Evolutionary conservation across 2,113 vertebrate species (phyloP), one percentile per base, ranked within the genome.

Genomic region (Merops nubicus): DNA sequence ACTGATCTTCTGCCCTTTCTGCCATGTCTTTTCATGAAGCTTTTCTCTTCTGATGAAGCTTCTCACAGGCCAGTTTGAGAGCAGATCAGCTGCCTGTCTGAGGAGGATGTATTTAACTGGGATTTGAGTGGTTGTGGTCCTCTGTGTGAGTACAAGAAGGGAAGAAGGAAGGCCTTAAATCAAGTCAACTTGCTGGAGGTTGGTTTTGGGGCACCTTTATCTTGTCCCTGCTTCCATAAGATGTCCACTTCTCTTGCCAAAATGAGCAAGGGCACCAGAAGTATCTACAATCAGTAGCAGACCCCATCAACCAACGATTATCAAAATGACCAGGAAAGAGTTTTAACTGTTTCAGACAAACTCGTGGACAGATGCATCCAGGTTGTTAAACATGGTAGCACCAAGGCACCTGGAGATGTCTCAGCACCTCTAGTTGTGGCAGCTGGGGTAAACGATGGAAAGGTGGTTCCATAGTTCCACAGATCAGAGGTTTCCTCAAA

Each of bases 11-110:
- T 20, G 8, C 4, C 19, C 7, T 78, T 22, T 31, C 9, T 78
- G 36, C 4, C 28, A 1, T 6, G 12, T 19, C 3, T 77, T 88
- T 63, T 50, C 40, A 19, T 15, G 11, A 40, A 70, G 16, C 2
- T 3, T 0, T 3, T 25, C 2, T 8, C 31, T 79, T 84, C 0
- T 0, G 47, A 22, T 20, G 12, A 29, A 38, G 28, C 12, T 45
- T 60, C 23, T 33, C 64, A 18, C 40, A 43, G 15, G n/a, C 12
- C 43, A 28, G 7, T 34, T 20, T 57, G 88, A 50, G 12, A 76
- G n/a, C 22, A 53, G 21, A 23, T 12, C 22, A 38, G 18, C 10
- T 45, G 20, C 34, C 51, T 60, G 17, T 22, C 14, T 18, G 8
- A 28, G 8, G 9, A 47, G 12, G 36, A 7, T 5, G 29, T 11